phyloP scores from a whole-genome alignment of 1,140 invertebrate species.

The Macrobrachium nipponense region DNA sequence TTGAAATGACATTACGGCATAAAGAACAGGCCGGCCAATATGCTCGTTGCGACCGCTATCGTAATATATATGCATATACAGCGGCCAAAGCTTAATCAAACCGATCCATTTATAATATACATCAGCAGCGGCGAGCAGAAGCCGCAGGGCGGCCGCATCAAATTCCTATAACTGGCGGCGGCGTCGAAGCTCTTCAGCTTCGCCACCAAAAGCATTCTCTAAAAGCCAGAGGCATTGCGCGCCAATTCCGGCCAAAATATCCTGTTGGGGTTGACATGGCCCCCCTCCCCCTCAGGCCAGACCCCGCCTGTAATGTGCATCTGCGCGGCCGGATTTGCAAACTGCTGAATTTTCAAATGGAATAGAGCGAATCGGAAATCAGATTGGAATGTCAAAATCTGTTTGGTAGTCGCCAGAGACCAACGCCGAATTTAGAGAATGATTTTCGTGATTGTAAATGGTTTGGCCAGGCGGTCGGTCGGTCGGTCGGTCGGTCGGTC shows the following conservation, averaged over 20 bases:
- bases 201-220: conserved; percentile 51
- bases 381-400: conserved; percentile 59
- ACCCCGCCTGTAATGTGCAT: conserved; percentile 53
- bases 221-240: conserved; percentile 18
- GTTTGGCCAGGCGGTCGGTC: not conserved
- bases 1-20: not conserved
- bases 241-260: conserved; percentile 48
- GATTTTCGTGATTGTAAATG: conserved; percentile 53
- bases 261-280: conserved; percentile 44
- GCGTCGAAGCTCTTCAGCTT: not conserved
- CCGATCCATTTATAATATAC: conserved; percentile 58
- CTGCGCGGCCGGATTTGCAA: conserved; percentile 56
- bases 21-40: no score
- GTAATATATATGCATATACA: conserved; percentile 33
- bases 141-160: conserved; percentile 29
- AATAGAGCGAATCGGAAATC: conserved; percentile 61
- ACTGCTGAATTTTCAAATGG: conserved; percentile 61
- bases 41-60: conserved; percentile 29
- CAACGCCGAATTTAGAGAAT: conserved; percentile 51
- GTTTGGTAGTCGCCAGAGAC: conserved; percentile 49
- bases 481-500: no score
- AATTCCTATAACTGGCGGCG: not conserved
- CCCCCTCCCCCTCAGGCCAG: conserved; percentile 12
- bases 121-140: conserved; percentile 19
- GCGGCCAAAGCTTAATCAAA: conserved; percentile 45